A percentile compares a stretch with the other conserved stretches of the same genome.
These are phyloP conservation scores for Meteorus sp. DNA, from an alignment of 1,140 invertebrate species.

Conservation along the genomic window DNA sequence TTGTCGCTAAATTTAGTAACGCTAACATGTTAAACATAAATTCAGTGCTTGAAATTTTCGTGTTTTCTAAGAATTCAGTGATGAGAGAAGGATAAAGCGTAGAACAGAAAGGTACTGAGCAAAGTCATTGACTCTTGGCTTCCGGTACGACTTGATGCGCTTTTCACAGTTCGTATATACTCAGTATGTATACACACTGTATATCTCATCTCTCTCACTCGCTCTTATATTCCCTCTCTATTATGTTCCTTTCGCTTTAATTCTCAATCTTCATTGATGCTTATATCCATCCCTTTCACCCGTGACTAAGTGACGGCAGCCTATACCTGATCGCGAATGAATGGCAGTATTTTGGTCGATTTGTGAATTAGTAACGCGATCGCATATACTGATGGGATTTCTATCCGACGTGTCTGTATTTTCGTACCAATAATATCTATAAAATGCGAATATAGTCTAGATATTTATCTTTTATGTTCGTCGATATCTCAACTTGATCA, in stretches of 20 bases:
- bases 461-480: too few relatives aligned
- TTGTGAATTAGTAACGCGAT: conserved; percentile 48
- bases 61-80: background rate
- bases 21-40: too few relatives aligned
- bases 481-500: too few relatives aligned
- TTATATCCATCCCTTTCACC: too few relatives aligned
- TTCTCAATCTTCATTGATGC: conserved; percentile 6
- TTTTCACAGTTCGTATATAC: background rate
- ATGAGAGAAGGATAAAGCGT: background rate
- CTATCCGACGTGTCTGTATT: conserved; percentile 12
- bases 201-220: conserved; percentile 33
- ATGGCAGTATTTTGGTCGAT: conserved; percentile 44
- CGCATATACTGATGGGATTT: conserved; percentile 1
- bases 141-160: background rate
- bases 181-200: background rate
- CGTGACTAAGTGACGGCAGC: conserved; percentile 8
- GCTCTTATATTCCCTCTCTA: conserved; percentile 16
- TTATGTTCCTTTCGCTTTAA: conserved; percentile 11
- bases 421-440: conserved; percentile 8
- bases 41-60: background rate
- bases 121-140: background rate
- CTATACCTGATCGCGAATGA: conserved; percentile 37
- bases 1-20: background rate
- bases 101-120: too few relatives aligned
- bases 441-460: too few relatives aligned